Evolutionary conservation across 1,140 invertebrate species (phyloP).

Genomic region (Cydia splendana): DNA sequence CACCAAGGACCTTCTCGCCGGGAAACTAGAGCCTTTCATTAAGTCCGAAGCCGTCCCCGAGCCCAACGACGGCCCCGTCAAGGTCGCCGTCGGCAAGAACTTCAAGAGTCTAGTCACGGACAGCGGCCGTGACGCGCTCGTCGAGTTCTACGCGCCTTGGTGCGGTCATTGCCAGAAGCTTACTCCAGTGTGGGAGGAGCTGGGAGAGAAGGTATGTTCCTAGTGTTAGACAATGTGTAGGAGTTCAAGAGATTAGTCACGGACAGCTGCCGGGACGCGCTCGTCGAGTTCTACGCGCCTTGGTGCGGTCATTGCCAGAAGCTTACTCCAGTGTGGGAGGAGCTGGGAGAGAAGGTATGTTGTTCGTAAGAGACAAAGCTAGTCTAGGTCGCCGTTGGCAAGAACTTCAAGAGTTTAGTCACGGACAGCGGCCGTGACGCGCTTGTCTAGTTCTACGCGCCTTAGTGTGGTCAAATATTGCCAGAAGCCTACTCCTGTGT

Average conservation of each 20-base stretch:
- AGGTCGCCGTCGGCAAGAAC: constrained; percentile 97
- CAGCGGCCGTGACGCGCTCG: constrained; percentile 94
- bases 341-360: constrained; percentile 61
- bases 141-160: constrained; percentile 99
- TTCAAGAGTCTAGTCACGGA: constrained; percentile 97
- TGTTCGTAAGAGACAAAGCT: not conserved
- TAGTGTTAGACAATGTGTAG: not conserved
- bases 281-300: too few species aligned
- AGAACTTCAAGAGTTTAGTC: constrained; percentile 54
- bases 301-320: too few species aligned
- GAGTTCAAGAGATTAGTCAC: too few species aligned
- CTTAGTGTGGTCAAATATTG: too few species aligned
- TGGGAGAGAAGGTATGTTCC: constrained; percentile 90
- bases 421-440: too few species aligned
- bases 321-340: too few species aligned
- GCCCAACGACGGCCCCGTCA: constrained; percentile 91
- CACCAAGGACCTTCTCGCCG: constrained; percentile 90
- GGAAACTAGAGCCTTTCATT: constrained; percentile 93
- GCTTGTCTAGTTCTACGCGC: too few species aligned
- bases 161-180: constrained; percentile 99
- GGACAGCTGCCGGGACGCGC: too few species aligned
- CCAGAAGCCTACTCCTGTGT: too few species aligned
- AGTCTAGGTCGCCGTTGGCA: constrained; percentile 93
- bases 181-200: constrained; percentile 95
- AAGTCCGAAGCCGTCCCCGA: constrained; percentile 98